Conservation (phyloP, 2,797 vertebrate genomes). For the Lerista edwardsae region DNA sequence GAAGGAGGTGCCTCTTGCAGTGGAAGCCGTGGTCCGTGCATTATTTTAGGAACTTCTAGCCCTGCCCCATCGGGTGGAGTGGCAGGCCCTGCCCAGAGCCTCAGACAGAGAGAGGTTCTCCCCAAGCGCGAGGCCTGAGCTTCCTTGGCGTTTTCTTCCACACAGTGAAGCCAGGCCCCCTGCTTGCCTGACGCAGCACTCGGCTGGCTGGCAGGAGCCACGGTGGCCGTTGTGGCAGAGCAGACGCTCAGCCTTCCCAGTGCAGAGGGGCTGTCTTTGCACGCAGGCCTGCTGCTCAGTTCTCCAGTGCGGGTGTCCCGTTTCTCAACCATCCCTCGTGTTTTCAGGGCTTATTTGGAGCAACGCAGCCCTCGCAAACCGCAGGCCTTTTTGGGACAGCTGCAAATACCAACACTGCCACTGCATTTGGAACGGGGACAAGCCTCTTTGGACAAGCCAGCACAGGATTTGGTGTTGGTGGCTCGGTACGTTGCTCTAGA, state of each 20-base stretch:
- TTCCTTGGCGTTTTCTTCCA: not conserved
- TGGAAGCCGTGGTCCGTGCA: no score
- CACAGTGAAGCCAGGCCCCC: not conserved
- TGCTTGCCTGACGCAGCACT: not conserved
- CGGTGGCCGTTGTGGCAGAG: not conserved
- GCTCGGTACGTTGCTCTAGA: constrained; percentile 80
- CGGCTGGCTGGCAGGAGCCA: not conserved
- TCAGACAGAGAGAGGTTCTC: no score
- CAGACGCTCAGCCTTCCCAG: not conserved
- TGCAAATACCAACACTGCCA: constrained; percentile 88
- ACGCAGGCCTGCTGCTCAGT: not conserved
- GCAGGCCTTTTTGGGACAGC: constrained; percentile 88
- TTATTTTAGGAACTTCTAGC: no score
- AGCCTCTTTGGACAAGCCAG: constrained; percentile 88
- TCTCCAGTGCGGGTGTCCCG: not conserved
- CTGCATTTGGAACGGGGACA: constrained; percentile 85
- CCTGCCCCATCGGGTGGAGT: not conserved
- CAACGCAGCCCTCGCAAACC: constrained; percentile 84
- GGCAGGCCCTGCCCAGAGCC: not conserved
- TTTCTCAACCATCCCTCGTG: constrained; percentile 38
- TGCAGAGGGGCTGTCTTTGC: not conserved
- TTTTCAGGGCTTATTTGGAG: constrained; percentile 91
- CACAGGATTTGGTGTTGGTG: constrained; percentile 88
- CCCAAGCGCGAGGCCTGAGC: no score
- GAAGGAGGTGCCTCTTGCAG: no score